Evolutionary conservation across 64 coral and sea anemone genomes (phyloP), one percentile per base, ranked within the genome.

Genomic region (Dendronephthya gigantea): DNA sequence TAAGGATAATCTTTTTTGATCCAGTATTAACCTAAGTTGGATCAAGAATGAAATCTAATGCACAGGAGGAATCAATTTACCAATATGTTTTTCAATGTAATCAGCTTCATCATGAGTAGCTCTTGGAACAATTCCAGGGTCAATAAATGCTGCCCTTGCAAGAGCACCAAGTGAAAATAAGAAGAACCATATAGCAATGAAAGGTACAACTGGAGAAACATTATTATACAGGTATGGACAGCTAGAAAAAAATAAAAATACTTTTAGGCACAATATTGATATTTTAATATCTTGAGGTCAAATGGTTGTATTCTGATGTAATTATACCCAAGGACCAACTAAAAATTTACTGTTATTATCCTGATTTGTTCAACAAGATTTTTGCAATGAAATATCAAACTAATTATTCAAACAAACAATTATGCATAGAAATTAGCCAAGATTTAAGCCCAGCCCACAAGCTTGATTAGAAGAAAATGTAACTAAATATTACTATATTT

Each of bases 141-240:
- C 94, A 89, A 91, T 96, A 40, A 96, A 96, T 59, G 94, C 94
- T 13, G 91, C 87, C 81, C 91, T 90, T 27, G 92, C 68, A 74
- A 96, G 38, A 39, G 94, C 81, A 49, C 91, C 82, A 88, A 96
- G 92, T 30, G 92, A 91, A 84, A 96, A 96, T 47, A 96, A 83
- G 51, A 96, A 96, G 83, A 96, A 92, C 94, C 94, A 96, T 16
- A 89, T 88, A 13, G 91, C 94, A 41, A 96, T 50, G 84, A 96
- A 87, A 75, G 94, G 94, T 22, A 90, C 43, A 47, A 83, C 91
- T 49, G 94, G 94, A 14, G 91, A 92, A 43, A 96, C 84, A 9
- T 83, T 0, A 17, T 85, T 8, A 68, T 76, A 96, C 48, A 96
- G 84, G 62, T 69, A 92, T 86, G 52, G 74, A 52, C 85, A 90